phyloP scores from a whole-genome alignment of 2,113 vertebrate species.

The Orthochromis indermauri region DNA sequence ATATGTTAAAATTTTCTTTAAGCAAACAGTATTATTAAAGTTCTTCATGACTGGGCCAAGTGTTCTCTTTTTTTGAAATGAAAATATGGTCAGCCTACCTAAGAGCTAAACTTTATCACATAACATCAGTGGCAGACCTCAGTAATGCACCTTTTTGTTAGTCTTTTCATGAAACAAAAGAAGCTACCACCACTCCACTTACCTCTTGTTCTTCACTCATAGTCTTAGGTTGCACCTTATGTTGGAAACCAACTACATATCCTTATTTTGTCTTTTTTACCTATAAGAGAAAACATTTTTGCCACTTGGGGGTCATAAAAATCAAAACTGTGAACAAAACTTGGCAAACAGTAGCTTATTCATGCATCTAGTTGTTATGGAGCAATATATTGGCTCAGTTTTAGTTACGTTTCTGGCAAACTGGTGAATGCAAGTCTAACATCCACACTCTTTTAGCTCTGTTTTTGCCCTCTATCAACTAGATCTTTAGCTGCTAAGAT shows the following conservation, averaged over 20 bases:
- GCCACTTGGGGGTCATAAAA: not conserved
- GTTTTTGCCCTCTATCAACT: not conserved
- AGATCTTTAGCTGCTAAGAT: not conserved
- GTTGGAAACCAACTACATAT: not conserved
- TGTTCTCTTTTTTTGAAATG: not conserved
- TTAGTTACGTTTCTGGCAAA: not conserved
- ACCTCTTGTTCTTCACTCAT: not conserved
- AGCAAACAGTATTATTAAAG: not conserved
- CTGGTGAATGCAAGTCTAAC: not conserved
- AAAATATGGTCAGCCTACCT: not conserved
- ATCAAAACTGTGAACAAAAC: not conserved
- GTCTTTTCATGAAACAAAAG: not conserved
- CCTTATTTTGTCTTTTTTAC: not conserved
- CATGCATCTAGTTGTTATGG: not conserved
- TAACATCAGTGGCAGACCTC: not conserved
- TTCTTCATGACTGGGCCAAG: not conserved
- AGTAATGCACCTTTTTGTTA: not conserved
- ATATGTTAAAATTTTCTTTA: not conserved
- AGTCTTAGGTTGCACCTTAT: rapidly evolving
- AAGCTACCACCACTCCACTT: not conserved
- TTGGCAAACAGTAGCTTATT: not conserved
- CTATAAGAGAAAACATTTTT: rapidly evolving
- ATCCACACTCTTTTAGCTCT: not conserved
- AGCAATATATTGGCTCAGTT: not conserved
- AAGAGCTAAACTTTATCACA: not conserved